A percentile compares a stretch with the other conserved stretches of the same genome.
phyloP scores from a whole-genome alignment of 1,140 invertebrate genomes.

The Aphis gossypii region DNA sequence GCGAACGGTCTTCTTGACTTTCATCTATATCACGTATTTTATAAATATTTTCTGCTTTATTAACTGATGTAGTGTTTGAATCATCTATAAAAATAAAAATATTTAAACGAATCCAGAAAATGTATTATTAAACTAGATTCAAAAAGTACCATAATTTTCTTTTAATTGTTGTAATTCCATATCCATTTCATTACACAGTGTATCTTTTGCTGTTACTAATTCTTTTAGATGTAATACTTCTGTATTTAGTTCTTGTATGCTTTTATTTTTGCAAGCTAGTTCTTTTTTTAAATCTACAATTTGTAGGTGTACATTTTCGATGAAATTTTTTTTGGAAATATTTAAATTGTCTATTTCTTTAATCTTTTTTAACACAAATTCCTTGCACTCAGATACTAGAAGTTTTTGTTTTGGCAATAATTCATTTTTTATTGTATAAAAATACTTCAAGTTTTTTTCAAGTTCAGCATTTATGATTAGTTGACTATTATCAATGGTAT shows the following conservation, averaged over 20 bases:
- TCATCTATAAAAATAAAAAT: conserved; percentile 58
- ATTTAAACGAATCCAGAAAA: not conserved
- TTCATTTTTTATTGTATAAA: conserved; percentile 31
- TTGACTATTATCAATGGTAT: not conserved
- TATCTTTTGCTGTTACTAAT: conserved; percentile 30
- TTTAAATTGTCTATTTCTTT: conserved; percentile 37
- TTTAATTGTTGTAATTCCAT: not conserved
- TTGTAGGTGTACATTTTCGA: not conserved
- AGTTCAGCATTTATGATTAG: not conserved
- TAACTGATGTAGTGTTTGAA: conserved; percentile 63
- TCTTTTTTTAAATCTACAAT: not conserved
- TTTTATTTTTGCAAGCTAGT: not conserved
- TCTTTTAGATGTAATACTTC: conserved; percentile 29
- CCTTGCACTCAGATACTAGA: not conserved
- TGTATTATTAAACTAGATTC: not conserved
- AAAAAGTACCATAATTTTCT: conserved; percentile 22
- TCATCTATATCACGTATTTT: conserved; percentile 64
- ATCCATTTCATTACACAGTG: conserved; percentile 6
- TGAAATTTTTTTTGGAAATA: conserved; percentile 5
- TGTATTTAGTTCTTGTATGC: not conserved
- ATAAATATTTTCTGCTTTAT: conserved; percentile 62
- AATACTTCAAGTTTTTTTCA: conserved; percentile 20
- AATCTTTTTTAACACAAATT: conserved; percentile 29
- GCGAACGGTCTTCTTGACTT: conserved; percentile 64
- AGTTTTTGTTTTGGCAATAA: conserved; percentile 41